Base-by-base conservation (phyloP, 1,140 invertebrate species). In the Drosophila takahashii region DNA sequence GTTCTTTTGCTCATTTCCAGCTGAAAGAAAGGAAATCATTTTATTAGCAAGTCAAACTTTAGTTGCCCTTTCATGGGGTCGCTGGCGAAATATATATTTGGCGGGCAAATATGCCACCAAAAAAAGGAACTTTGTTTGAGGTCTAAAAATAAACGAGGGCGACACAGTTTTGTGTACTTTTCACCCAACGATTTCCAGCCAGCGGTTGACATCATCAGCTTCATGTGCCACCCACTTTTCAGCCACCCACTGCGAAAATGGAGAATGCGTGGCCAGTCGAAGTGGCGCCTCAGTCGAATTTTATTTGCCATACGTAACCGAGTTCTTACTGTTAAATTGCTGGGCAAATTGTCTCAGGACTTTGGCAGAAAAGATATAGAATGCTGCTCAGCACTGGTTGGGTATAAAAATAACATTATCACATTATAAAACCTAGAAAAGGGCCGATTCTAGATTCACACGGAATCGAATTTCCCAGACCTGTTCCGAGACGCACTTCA, bases 201-300 rank as follows among this genome's bases (percentile, higher is more conserved):
- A 5, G 47, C 37, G 37, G 81, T 81, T 85, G 81, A 85, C 81
- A 85, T 86, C 81, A 86, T 87, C 81, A 36, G 26, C 27, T 58
- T 60, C 22, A 77, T 70, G 57, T 62, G 34, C 66, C 53, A 45
- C 76, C 50, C 57, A 15, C 53, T 27, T 59, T 45, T 15, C 10
- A 29, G 39, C 32, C 53, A 9, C 48, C 47, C 58, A 52, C 67
- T 58, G 50, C 34, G 39, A 45, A 37, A 36, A 18, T 29, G 61
- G 65, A 45, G 61, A 48, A 42, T 47, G 52, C 71, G 60, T 66
- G 60, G 71, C 44, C 64, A 85, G 81, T 86, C 81, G 22, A 36
- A n/a, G 50, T 36, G 83, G 74, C 81, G 81, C 83, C 81, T 27
- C 41, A 48, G 41, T 29, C 48, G 41, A 42, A 36, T 77, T 87